These are phyloP conservation scores for Actias luna DNA, from an alignment of 2,888 invertebrate species.

Conservation along the genomic window DNA sequence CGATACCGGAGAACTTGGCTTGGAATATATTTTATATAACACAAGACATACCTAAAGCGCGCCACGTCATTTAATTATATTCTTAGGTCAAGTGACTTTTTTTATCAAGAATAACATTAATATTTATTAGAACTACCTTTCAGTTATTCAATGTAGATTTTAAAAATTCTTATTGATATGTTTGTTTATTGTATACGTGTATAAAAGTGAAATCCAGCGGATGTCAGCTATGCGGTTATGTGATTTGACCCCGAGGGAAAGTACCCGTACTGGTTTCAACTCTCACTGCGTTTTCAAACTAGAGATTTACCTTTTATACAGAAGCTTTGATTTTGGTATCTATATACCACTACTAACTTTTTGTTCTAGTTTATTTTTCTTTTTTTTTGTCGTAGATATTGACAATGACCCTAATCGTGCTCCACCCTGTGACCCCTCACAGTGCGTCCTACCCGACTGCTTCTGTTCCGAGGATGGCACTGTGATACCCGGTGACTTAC, in stretches of 20 bases:
- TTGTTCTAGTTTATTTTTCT: background rate
- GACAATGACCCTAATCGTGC: conserved; percentile 97
- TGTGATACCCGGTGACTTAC: conserved; percentile 91
- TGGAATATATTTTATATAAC: conserved; percentile 19
- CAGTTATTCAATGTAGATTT: conserved; percentile 6
- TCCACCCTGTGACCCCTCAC: conserved; percentile 92
- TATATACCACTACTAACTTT: background rate
- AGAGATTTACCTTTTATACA: background rate
- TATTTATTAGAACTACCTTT: conserved; percentile 5
- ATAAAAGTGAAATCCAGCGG: conserved; percentile 71
- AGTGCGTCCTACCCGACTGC: conserved; percentile 94
- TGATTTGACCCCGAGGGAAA: conserved; percentile 72
- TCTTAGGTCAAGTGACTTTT: conserved; percentile 2
- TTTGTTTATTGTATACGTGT: conserved; percentile 22
- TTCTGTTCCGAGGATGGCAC: conserved; percentile 97
- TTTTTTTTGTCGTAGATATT: conserved; percentile 84
- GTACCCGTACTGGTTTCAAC: conserved; percentile 72
- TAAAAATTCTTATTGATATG: conserved; percentile 11
- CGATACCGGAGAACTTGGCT: conserved; percentile 38
- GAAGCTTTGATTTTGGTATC: background rate
- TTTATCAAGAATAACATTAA: conserved; percentile 1
- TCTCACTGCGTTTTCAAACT: conserved; percentile 36
- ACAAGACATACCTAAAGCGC: background rate
- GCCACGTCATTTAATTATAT: conserved; percentile 6
- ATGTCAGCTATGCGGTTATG: conserved; percentile 52